Evolutionary conservation across 2,113 vertebrate genomes (phyloP), one percentile per base, ranked within the genome.

Genomic region (Periophthalmodon schlosseri): DNA sequence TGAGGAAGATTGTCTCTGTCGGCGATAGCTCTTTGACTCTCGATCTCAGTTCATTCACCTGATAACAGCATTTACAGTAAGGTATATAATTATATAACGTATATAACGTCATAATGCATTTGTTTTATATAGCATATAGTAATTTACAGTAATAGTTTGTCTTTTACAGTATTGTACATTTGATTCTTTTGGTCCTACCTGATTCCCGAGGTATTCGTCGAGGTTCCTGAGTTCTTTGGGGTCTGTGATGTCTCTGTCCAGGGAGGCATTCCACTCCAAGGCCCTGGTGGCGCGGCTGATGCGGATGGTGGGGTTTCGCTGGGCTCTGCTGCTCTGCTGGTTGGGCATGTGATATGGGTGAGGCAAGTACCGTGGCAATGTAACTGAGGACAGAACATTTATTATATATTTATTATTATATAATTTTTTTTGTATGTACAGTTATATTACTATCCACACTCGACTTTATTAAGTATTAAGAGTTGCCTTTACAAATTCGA

Each of bases 201-300:
- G 96, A 78, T 95, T 96, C 9, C 96, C 94, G 13, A 99, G 95
- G 87, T 98, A 99, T 79, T 99, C 97, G 0, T 99, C 97, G 28
- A 99, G 94, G 73, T 95, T 93, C 61, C 95, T 95, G 67, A 99
- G 95, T 77, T 99, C 98, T 0, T 95, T 95, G 84, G 94, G 82
- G 1, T 96, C 91, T 0, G 94, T 95, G 76, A 99, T 96, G 83
- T 96, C 94, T 0, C 94, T 93, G 39, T 92, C 92, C 78, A 97
- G 88, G 0, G 95, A 95, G 0, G 89, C 84, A 16, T 93, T 93
- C 93, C 95, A 95, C 65, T 95, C 93, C 84, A 94, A 91, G 0
- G 91, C 93, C 0, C 92, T 89, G 0, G 97, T 96, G 84, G 95
- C 94, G 34, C 96, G 95, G 88, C 96, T 97, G 28, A 99, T 95